Evolutionary conservation across 2,888 invertebrate genomes (phyloP), one percentile per base, ranked within the genome.

Genomic region (Sinelater perroti): DNA sequence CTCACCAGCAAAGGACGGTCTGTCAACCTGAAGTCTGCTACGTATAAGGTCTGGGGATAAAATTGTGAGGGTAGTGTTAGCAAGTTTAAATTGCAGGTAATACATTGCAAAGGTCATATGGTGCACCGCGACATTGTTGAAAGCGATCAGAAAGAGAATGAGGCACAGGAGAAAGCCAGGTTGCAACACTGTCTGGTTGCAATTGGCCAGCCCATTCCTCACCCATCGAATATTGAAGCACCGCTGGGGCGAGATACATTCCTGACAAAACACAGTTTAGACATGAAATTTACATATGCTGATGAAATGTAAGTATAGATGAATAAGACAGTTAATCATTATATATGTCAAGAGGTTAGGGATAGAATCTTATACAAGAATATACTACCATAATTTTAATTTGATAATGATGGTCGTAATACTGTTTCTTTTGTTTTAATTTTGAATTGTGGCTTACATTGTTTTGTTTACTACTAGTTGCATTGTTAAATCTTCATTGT

Each of bases 281-380:
- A 95, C 75, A 96, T 97, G 95, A 95, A 92, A 75, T 95, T 95
- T 74, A 94, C 93, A 14, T 93, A 94, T 75, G 93, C 91, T 57
- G 97, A 97, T 79, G 95, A 95, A 66, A 90, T 91, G 96, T 96
- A 77, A 86, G 88, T 84, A n/a, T n/a, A n/a, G n/a, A n/a, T n/a
- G n/a, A n/a, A n/a, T n/a, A n/a, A n/a, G n/a, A n/a, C n/a, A n/a
- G n/a, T n/a, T n/a, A n/a, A n/a, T n/a, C n/a, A n/a, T n/a, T n/a
- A n/a, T n/a, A n/a, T n/a, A n/a, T n/a, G n/a, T n/a, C n/a, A n/a
- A n/a, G n/a, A n/a, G n/a, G n/a, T n/a, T n/a, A n/a, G n/a, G n/a
- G n/a, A n/a, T n/a, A n/a, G n/a, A n/a, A n/a, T n/a, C n/a, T n/a
- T n/a, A n/a, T n/a, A n/a, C n/a, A n/a, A n/a, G n/a, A n/a, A n/a